phyloP scores from a whole-genome alignment of 1,140 invertebrate species.

The Leptinotarsa defecta region DNA sequence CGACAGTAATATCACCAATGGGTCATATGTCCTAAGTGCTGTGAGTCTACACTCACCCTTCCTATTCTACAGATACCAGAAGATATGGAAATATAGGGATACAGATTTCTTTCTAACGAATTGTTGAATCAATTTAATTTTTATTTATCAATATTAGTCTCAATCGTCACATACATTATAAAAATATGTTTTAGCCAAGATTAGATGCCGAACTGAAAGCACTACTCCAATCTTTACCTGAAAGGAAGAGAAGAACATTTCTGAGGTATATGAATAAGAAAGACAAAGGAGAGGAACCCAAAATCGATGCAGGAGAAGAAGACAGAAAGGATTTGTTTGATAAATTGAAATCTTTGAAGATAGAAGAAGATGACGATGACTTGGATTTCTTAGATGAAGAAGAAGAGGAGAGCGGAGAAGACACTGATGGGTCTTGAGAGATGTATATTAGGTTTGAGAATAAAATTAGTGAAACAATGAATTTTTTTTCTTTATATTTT shows the following conservation, averaged over 20 bases:
- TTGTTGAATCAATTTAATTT: no score
- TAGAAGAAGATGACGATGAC: slow-evolving; percentile 49
- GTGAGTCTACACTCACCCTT: no score
- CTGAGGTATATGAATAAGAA: slow-evolving; percentile 62
- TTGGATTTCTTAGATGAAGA: slow-evolving; percentile 43
- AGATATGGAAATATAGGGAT: no score
- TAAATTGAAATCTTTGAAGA: slow-evolving; percentile 56
- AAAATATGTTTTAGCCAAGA: slow-evolving; percentile 48
- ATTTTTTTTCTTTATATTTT: no score
- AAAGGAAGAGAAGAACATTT: slow-evolving; percentile 69
- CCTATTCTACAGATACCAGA: no score
- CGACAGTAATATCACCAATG: no score
- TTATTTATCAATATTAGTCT: no score
- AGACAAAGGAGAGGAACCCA: slow-evolving; percentile 37
- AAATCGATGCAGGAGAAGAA: slow-evolving; percentile 25
- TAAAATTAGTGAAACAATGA: no score
- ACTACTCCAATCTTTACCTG: slow-evolving; percentile 65
- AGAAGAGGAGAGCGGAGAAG: slow-evolving; percentile 29
- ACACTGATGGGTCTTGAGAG: background rate
- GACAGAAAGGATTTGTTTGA: slow-evolving; percentile 52
- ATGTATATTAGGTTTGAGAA: no score
- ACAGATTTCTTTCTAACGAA: no score
- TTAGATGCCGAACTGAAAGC: slow-evolving; percentile 64
- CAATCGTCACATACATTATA: no score
- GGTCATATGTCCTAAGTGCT: no score